Conservation (phyloP, 1,140 invertebrate genomes). For the Caenorhabditis tropicalis region DNA sequence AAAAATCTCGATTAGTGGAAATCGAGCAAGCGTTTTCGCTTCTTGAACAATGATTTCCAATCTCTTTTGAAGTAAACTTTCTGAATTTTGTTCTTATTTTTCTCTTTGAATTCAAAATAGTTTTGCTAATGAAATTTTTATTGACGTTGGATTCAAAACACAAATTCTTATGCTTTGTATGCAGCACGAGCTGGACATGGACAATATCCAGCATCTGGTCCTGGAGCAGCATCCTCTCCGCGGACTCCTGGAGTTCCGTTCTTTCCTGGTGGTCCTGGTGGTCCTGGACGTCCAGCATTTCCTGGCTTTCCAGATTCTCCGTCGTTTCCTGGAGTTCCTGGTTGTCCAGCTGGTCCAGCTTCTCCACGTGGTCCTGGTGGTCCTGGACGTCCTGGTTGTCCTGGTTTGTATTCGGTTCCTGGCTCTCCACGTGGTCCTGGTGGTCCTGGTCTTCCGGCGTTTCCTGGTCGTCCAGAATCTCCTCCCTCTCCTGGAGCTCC, state of each 20-base stretch:
- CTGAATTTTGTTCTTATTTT: too few relatives aligned
- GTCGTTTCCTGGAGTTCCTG: constrained; percentile 37
- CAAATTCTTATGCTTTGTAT: constrained; percentile 11
- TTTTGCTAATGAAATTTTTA: not conserved
- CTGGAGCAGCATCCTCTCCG: constrained; percentile 32
- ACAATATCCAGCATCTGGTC: constrained; percentile 40
- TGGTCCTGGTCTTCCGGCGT: constrained; percentile 28
- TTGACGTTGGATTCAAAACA: not conserved
- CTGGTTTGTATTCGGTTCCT: constrained; percentile 42
- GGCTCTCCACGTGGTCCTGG: constrained; percentile 19
- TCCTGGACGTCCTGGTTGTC: constrained; percentile 32
- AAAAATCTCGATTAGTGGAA: not conserved
- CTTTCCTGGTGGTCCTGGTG: constrained; percentile 36
- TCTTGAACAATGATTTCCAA: not conserved
- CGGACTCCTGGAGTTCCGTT: constrained; percentile 36
- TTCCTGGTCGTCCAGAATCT: constrained; percentile 47
- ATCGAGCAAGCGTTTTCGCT: not conserved
- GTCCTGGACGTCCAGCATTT: constrained; percentile 38
- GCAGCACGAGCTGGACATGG: constrained; percentile 40
- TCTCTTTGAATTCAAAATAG: not conserved
- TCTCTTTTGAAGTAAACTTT: too few relatives aligned
- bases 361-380: constrained; percentile 37
- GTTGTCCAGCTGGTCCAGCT: constrained; percentile 30
- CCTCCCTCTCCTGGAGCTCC: constrained; percentile 46
- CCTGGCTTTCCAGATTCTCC: constrained; percentile 39